Evolutionary conservation across 1,140 invertebrate genomes (phyloP), one percentile per base, ranked within the genome.

Genomic region (Diachasmimorpha longicaudata): DNA sequence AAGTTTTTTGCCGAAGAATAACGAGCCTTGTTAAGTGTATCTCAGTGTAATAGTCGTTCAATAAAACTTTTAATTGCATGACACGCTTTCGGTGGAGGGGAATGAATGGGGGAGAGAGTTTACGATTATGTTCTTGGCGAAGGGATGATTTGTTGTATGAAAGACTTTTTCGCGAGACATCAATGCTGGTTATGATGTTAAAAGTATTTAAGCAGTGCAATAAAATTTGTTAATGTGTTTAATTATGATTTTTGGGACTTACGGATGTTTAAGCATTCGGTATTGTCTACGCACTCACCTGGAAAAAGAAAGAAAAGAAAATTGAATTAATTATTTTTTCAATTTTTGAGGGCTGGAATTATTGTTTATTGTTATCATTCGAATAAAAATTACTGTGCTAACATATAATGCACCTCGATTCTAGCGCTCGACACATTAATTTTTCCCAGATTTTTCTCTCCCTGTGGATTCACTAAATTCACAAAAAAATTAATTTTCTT

Each of bases 211-310:
- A 10, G 11, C 39, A n/a, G n/a, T 52, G 14, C 48, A 16, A 52
- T 52, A 42, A 4, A 11, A 42, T 3, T 42, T 42, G 13, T 42
- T 42, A 42, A 42, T 42, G 13, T 42, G 31, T 3, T 31, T 31
- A 31, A 31, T 31, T 31, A 31, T 6, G 31, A 42, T 42, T 42
- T 42, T 10, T 42, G 13, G 13, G 48, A 63, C 58, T 63, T 63
- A 63, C 58, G 58, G 11, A 25, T 63, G 23, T 13, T 31, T 1
- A 4, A 23, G 23, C 10, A 25, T 23, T 63, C 58, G 46, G 21
- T 23, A 14, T 13, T 25, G 9, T 74, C 16, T 31, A 66, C 44
- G 48, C 66, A 74, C 72, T 74, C 72, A 74, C 72, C 72, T 74
- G 66, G 14, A 74, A 73, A 31, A 31, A 31, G 31, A 6, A 31